Conservation (phyloP, 1,140 invertebrate genomes). For the Choristoneura fumiferana region DNA sequence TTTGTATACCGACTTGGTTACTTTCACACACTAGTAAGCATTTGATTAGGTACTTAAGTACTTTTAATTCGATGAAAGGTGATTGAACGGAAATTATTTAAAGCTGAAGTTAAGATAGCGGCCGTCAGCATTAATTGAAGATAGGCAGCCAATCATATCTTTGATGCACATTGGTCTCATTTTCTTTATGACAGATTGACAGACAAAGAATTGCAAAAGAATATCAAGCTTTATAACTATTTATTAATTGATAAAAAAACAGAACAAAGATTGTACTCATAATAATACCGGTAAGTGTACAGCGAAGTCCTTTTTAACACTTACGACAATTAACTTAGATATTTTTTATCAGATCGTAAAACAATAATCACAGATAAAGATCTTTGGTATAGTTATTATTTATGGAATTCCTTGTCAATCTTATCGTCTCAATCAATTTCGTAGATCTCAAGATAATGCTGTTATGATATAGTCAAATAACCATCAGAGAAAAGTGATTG, state of each 20-base stretch:
- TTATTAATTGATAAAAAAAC: slow-evolving; percentile 7
- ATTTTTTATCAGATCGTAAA: slow-evolving; percentile 4
- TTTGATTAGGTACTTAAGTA: no score
- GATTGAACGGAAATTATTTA: no score
- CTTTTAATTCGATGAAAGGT: no score
- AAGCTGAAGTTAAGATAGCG: no score
- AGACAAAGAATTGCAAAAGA: slow-evolving; percentile 20
- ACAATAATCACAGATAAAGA: slow-evolving; percentile 17
- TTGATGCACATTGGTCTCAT: slow-evolving; percentile 25
- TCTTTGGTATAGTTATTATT: slow-evolving; percentile 10
- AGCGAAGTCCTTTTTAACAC: slow-evolving; percentile 9
- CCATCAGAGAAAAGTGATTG: background rate
- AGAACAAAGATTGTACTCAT: slow-evolving; percentile 1
- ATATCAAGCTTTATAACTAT: slow-evolving; percentile 1
- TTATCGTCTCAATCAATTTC: slow-evolving; percentile 12
- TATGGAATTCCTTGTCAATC: slow-evolving; percentile 15
- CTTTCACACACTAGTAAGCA: no score
- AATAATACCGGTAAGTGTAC: background rate
- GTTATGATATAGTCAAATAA: slow-evolving; percentile 5
- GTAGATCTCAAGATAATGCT: background rate
- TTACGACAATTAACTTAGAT: slow-evolving; percentile 8
- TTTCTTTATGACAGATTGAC: slow-evolving; percentile 26
- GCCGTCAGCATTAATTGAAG: slow-evolving; percentile 23
- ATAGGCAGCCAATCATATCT: slow-evolving; percentile 21
- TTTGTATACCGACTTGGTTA: background rate